Evolutionary conservation across 35 echinoderm and acorn worm genomes (phyloP).

Genomic region (Chiridota heheva): DNA sequence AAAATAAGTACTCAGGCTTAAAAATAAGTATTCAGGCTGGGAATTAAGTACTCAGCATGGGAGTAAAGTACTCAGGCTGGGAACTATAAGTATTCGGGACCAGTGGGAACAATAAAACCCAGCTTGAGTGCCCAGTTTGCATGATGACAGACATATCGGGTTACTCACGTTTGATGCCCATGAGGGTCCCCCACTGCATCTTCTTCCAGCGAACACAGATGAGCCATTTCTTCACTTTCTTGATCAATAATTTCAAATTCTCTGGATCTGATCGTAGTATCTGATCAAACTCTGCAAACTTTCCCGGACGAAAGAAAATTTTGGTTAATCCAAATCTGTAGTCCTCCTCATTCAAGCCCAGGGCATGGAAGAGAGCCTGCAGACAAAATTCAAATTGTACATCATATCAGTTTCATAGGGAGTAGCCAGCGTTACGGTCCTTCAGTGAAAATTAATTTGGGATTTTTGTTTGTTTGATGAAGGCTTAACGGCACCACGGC

Average conservation of each 20-base stretch:
- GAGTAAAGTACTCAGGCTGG: too few species aligned
- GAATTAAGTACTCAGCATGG: too few species aligned
- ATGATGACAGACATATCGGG: too few species aligned
- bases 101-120: too few species aligned
- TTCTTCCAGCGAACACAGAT: slow-evolving; percentile 90
- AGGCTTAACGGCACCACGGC: too few species aligned
- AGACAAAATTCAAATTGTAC: neutral
- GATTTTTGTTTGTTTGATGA: too few species aligned
- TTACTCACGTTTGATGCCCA: slow-evolving; percentile 96
- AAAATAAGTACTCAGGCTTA: too few species aligned
- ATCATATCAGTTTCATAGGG: neutral
- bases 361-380: slow-evolving; percentile 93
- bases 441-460: too few species aligned
- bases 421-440: too few species aligned
- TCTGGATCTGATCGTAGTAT: slow-evolving; percentile 93
- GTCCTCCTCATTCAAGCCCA: slow-evolving; percentile 90
- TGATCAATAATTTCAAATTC: slow-evolving; percentile 62
- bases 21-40: too few species aligned
- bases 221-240: slow-evolving; percentile 94
- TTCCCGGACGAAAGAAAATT: slow-evolving; percentile 94
- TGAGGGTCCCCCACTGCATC: slow-evolving; percentile 86
- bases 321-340: slow-evolving; percentile 98
- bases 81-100: too few species aligned
- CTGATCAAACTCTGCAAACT: slow-evolving; percentile 98
- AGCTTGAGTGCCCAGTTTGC: too few species aligned